These are phyloP conservation scores for Melanotaenia duboulayi DNA, from an alignment of 2,113 vertebrate genomes.

Conservation along the genomic window DNA sequence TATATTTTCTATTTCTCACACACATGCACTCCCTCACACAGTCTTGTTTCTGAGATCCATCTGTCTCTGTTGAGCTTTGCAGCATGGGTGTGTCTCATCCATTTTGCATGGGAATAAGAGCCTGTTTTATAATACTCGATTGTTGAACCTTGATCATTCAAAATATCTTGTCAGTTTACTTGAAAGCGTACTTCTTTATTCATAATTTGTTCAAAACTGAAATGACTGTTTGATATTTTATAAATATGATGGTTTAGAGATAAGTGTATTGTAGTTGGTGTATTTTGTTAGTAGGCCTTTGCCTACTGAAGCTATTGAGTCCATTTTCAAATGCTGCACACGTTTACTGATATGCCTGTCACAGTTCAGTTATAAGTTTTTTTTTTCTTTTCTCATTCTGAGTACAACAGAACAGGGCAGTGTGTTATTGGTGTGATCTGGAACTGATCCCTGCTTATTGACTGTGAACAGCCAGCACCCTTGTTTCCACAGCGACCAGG, in stretches of 20 bases:
- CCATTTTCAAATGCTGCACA: too few relatives aligned
- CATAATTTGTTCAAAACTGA: not conserved
- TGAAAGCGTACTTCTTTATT: constrained; percentile 38
- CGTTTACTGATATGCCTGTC: too few relatives aligned
- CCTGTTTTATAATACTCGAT: constrained; percentile 48
- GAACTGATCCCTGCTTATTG: constrained; percentile 46
- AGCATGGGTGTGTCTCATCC: constrained; percentile 71
- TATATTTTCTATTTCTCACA: constrained; percentile 3
- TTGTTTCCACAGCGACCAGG: constrained; percentile 76
- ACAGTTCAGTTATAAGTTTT: too few relatives aligned
- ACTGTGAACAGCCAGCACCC: constrained; percentile 63
- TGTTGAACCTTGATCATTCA: constrained; percentile 44
- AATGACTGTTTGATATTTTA: not conserved
- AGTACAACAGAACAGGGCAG: not conserved
- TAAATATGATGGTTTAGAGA: not conserved
- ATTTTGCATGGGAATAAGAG: constrained; percentile 63
- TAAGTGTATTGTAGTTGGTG: not conserved
- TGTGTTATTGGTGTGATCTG: constrained; percentile 42
- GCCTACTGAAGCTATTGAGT: too few relatives aligned
- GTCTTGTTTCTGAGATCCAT: constrained; percentile 45
- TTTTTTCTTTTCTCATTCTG: too few relatives aligned
- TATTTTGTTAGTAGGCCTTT: too few relatives aligned
- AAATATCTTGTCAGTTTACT: constrained; percentile 12
- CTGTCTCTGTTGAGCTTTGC: constrained; percentile 52
- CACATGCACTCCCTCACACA: constrained; percentile 7